A percentile compares a stretch with the other conserved stretches of the same genome.
phyloP scores from a whole-genome alignment of 37 sponge, comb jelly and placozoan genomes.

The Haliclona indistincta region DNA sequence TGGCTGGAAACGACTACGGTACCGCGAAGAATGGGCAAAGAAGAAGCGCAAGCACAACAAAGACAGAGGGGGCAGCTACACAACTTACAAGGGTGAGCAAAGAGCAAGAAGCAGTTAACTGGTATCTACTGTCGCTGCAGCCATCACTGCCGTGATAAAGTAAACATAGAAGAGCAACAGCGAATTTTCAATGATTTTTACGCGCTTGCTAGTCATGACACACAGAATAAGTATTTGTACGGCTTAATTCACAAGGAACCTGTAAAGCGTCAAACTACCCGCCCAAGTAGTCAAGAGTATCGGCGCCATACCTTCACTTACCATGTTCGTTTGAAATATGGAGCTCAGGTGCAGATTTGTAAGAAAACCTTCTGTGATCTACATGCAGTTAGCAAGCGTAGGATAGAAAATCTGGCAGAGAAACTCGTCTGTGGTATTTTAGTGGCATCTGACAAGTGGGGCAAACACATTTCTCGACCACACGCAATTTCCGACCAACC shows the following conservation, averaged over 20 bases:
- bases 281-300: background rate
- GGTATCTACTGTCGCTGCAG: background rate
- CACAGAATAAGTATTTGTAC: constrained; percentile 38
- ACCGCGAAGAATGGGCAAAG: background rate
- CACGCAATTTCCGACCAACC: background rate
- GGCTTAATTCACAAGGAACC: background rate
- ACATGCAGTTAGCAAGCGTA: constrained; percentile 35
- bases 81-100: background rate
- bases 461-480: constrained; percentile 6
- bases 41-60: background rate
- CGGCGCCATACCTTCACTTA: constrained; percentile 15
- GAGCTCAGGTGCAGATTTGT: background rate
- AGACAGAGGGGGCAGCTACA: background rate
- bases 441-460: constrained; percentile 19
- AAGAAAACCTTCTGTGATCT: constrained; percentile 13
- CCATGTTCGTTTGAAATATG: constrained; percentile 17
- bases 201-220: constrained; percentile 17
- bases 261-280: background rate
- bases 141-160: background rate
- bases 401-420: constrained; percentile 6
- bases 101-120: background rate
- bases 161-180: background rate
- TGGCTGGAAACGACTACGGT: background rate
- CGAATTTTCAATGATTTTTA: constrained; percentile 15
- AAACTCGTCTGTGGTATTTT: constrained; percentile 19